Base-by-base conservation (phyloP, 2,888 invertebrate genomes). In the Microplitis manilae region DNA sequence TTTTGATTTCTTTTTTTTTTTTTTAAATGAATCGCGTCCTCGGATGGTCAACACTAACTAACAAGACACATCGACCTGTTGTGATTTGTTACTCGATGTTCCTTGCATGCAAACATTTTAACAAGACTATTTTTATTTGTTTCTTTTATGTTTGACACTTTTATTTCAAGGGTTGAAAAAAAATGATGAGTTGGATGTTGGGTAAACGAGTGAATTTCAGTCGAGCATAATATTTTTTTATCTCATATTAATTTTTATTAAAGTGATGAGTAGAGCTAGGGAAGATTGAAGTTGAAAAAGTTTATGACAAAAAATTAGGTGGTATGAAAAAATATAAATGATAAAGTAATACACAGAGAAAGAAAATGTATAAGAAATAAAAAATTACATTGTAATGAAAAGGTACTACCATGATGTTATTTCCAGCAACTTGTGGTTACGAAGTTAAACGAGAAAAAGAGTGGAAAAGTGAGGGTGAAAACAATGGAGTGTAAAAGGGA, bases 1-100 rank as follows among this genome's bases (percentile, higher is more conserved):
- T 76, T 68, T 76, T 17, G 50, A 50, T 50, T 50, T 50, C 0
- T 50, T 50, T 15, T 40, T 30, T 30, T 30, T 30, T 39, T 65
- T 60, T 61, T 30, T 41, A 41, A 17, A 68, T 60, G 68, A 61
- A 71, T 62, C 17, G 62, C 39, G 61, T 30, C 41, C 50, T 68
- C 73, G 59, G 41, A 71, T 70, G 76, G 68, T 68, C 41, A 73
- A 68, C 40, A 30, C 76, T 59, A 68, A 72, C 76, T 72, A 76
- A 73, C 72, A 68, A 76, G 72, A 65, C 67, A 72, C 76, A 72
- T 76, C 67, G 65, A 75, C 67, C 39, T 60, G 50, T 68, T 39
- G 65, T 76, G 67, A 72, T 68, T 72, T 76, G 72, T 68, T 73
- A 68, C 38, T 67, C 68, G 15, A 15, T 65, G 64, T 20, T 40